These are phyloP conservation scores for Platichthys flesus DNA, from an alignment of 2,113 vertebrate genomes.

Conservation along the genomic window DNA sequence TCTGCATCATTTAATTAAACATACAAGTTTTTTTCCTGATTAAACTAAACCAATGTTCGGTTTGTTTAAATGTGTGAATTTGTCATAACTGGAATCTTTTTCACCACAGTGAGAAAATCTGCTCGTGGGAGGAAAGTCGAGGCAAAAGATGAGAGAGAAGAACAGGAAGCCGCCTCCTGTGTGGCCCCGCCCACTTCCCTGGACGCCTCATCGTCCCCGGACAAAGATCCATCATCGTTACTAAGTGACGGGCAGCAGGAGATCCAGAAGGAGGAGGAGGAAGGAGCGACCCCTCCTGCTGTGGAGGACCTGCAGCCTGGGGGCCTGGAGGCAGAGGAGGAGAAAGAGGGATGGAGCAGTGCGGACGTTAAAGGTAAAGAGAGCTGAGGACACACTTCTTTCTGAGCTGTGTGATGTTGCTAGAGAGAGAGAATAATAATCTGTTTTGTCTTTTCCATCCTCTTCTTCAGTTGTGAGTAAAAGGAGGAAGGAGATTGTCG, in stretches of 20 bases:
- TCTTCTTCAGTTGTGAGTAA: conserved; percentile 53
- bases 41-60: no score
- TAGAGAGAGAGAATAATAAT: no score
- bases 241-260: neutral
- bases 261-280: neutral
- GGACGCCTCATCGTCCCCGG: neutral
- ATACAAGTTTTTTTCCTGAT: no score
- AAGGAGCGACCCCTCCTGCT: neutral
- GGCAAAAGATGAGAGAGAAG: no score
- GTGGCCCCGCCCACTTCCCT: neutral
- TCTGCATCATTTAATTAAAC: neutral
- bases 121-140: neutral
- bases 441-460: neutral
- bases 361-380: conserved; percentile 21
- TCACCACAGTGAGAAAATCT: neutral
- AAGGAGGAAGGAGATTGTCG: conserved; percentile 11
- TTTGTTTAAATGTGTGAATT: no score
- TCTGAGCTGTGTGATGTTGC: neutral
- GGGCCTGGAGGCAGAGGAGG: neutral
- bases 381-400: neutral
- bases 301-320: neutral
- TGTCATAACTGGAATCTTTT: neutral
- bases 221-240: neutral
- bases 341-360: neutral
- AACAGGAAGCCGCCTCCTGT: neutral